These are phyloP conservation scores for Callipepla californica DNA, from an alignment of 2,113 vertebrate genomes.

Conservation along the genomic window DNA sequence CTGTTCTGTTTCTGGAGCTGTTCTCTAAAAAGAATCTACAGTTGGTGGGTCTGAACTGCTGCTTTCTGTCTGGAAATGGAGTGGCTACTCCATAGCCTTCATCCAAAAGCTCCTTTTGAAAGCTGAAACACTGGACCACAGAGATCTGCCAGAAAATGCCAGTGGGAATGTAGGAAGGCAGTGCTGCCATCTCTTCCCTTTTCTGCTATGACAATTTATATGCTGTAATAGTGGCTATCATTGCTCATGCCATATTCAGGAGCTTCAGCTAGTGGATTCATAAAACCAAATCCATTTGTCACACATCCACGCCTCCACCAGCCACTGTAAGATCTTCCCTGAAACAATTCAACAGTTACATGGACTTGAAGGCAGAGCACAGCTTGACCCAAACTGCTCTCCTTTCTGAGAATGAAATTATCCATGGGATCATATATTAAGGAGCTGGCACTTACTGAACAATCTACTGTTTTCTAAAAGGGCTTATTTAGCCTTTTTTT, in stretches of 20 bases:
- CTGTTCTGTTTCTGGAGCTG: not conserved
- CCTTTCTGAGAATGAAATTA: not conserved
- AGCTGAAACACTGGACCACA: constrained; percentile 34
- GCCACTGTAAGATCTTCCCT: not conserved
- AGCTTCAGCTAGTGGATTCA: not conserved
- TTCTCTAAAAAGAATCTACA: constrained; percentile 39
- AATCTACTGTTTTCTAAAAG: not conserved
- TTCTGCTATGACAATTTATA: not conserved
- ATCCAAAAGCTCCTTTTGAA: constrained; percentile 40
- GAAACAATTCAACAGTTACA: not conserved
- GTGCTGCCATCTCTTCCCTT: constrained; percentile 6
- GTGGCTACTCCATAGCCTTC: not conserved
- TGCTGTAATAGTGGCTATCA: accelerated
- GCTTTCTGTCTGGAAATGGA: constrained; percentile 44
- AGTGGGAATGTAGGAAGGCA: not conserved
- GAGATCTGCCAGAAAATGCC: not conserved
- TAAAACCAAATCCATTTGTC: not conserved
- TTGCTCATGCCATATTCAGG: accelerated
- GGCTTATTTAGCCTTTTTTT: not conserved
- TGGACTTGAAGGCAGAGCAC: accelerated
- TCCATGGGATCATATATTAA: not conserved
- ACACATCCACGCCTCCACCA: not conserved
- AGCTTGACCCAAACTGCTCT: not conserved
- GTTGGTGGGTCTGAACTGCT: constrained; percentile 35
- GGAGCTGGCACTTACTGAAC: not conserved